phyloP scores from a whole-genome alignment of 2,113 vertebrate genomes.

The Rhineura floridana region DNA sequence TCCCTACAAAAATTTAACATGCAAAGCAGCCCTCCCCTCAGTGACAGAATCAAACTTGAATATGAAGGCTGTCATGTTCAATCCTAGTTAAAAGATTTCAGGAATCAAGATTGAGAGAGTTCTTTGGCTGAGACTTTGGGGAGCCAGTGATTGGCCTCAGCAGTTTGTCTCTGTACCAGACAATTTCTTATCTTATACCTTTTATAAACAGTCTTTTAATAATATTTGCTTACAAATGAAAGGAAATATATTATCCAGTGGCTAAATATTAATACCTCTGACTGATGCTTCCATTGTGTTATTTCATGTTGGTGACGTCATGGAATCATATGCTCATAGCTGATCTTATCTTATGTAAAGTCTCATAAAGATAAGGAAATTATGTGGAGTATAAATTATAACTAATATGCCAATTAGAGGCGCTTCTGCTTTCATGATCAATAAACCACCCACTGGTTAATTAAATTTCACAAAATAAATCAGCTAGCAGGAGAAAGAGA shows the following conservation, averaged over 20 bases:
- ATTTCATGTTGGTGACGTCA: background rate
- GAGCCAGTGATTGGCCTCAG: background rate
- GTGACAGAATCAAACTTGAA: background rate
- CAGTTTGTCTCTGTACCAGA: too few species aligned
- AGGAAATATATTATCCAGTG: background rate
- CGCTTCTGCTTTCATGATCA: constrained; percentile 22
- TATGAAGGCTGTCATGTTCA: background rate
- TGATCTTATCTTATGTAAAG: constrained; percentile 42
- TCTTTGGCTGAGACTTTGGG: background rate
- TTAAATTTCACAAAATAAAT: constrained; percentile 33
- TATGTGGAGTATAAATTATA: constrained; percentile 32
- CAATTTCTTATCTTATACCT: background rate
- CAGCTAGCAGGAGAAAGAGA: background rate
- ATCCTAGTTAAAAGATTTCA: background rate
- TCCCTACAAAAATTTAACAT: too few species aligned
- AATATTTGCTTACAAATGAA: fast-evolving
- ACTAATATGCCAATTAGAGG: constrained; percentile 32
- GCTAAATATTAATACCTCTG: constrained; percentile 1
- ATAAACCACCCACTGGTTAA: constrained; percentile 26
- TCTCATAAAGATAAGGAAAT: constrained; percentile 42
- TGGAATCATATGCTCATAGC: background rate
- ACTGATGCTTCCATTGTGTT: background rate
- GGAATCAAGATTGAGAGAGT: background rate
- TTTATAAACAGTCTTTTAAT: background rate
- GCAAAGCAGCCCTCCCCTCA: background rate